Evolutionary conservation across 2,888 invertebrate species (phyloP).

Genomic region (Geotrupes spiniger): DNA sequence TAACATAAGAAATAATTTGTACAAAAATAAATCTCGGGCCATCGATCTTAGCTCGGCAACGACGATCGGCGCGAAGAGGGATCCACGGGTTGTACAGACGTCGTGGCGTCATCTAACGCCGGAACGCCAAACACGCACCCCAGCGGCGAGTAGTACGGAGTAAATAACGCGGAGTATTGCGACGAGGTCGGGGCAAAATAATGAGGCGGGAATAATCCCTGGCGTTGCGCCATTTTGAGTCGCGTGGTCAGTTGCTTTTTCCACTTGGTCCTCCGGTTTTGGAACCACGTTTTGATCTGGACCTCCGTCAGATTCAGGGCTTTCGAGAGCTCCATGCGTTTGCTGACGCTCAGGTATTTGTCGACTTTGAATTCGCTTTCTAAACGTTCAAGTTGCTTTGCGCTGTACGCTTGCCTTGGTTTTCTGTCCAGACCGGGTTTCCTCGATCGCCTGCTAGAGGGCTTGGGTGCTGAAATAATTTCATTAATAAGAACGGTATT

Average conservation of each 20-base stretch:
- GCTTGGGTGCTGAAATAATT: conserved; percentile 76
- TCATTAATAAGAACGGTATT: conserved; percentile 15
- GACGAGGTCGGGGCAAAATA: conserved; percentile 62
- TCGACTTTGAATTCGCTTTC: conserved; percentile 94
- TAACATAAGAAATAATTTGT: not conserved
- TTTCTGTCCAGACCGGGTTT: conserved; percentile 90
- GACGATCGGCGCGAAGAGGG: conserved; percentile 15
- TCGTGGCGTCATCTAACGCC: conserved; percentile 47
- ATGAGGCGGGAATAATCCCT: conserved; percentile 71
- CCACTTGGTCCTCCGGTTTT: conserved; percentile 94
- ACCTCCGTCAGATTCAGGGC: conserved; percentile 87
- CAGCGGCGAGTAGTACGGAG: conserved; percentile 62
- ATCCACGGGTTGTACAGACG: conserved; percentile 13
- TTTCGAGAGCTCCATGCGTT: conserved; percentile 90
- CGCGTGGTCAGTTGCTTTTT: conserved; percentile 93
- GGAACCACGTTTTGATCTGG: conserved; percentile 97
- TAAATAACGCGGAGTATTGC: conserved; percentile 60
- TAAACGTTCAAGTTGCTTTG: conserved; percentile 85
- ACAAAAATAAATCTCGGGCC: conserved; percentile 12
- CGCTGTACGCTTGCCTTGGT: conserved; percentile 94
- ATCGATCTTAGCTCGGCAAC: conserved; percentile 13
- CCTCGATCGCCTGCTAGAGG: conserved; percentile 73
- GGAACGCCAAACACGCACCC: conserved; percentile 61
- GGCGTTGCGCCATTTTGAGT: conserved; percentile 83
- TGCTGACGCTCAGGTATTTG: conserved; percentile 94